A percentile compares a stretch with the other conserved stretches of the same genome.
Evolutionary conservation across 2,888 invertebrate genomes (phyloP).

Genomic region (Drosophila koepferae): DNA sequence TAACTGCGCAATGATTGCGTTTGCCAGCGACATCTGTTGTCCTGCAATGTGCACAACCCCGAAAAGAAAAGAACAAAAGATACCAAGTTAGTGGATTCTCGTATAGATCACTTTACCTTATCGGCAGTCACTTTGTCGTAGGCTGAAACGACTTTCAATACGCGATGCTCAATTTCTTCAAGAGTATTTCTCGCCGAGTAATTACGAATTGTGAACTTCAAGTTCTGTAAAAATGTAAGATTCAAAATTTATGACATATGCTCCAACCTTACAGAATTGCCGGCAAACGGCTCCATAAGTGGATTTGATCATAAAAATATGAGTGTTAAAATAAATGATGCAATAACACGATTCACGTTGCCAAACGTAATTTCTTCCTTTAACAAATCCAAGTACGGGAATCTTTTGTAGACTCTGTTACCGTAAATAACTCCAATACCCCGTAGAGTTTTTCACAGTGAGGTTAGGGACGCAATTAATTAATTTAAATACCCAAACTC

Average conservation of each 20-base stretch:
- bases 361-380: neutral
- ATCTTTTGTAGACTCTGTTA: neutral
- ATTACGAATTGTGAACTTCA: slow-evolving; percentile 67
- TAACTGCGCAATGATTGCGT: slow-evolving; percentile 89
- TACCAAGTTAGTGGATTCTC: slow-evolving; percentile 48
- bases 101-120: slow-evolving; percentile 88
- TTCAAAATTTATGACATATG: slow-evolving; percentile 8
- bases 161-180: slow-evolving; percentile 91
- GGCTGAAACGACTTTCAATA: slow-evolving; percentile 93
- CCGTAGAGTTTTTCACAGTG: slow-evolving; percentile 56
- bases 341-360: slow-evolving; percentile 19
- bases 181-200: slow-evolving; percentile 86
- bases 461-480: slow-evolving; percentile 71
- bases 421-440: slow-evolving; percentile 2
- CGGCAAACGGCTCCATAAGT: neutral
- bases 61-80: slow-evolving; percentile 78
- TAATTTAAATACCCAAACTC: neutral
- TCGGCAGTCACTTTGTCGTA: slow-evolving; percentile 95
- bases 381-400: neutral
- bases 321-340: slow-evolving; percentile 28
- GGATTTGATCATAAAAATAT: slow-evolving; percentile 19
- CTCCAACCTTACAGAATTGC: slow-evolving; percentile 12
- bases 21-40: slow-evolving; percentile 86
- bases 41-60: slow-evolving; percentile 69
- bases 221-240: slow-evolving; percentile 53